These are phyloP conservation scores for Orgyia antiqua DNA, from an alignment of 2,888 invertebrate genomes.

Conservation along the genomic window DNA sequence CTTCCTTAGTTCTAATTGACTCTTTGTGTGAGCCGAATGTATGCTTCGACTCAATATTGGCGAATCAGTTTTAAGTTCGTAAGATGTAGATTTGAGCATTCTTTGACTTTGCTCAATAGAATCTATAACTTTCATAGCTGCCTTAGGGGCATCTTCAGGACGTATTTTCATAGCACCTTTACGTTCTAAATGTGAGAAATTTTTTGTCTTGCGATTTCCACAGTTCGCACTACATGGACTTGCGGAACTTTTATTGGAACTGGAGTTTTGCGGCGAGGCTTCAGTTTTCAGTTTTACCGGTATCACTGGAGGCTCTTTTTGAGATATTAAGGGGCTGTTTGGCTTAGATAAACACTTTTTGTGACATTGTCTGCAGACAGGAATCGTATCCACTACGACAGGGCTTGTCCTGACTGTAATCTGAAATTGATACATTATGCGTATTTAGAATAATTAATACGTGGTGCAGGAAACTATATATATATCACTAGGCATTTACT, in stretches of 20 bases:
- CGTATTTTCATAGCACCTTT: slow-evolving; percentile 70
- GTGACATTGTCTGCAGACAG: slow-evolving; percentile 87
- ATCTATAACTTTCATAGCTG: slow-evolving; percentile 67
- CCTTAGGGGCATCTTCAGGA: slow-evolving; percentile 68
- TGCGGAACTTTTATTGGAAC: slow-evolving; percentile 58
- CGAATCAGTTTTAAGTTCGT: slow-evolving; percentile 67
- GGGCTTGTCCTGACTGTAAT: slow-evolving; percentile 88
- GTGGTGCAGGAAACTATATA: too few relatives aligned
- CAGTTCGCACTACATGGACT: slow-evolving; percentile 65
- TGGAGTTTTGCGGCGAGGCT: slow-evolving; percentile 58
- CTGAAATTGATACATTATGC: slow-evolving; percentile 76
- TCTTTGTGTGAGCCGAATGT: slow-evolving; percentile 53
- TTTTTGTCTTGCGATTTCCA: slow-evolving; percentile 57
- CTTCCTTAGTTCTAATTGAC: slow-evolving; percentile 63
- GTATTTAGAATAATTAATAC: too few relatives aligned
- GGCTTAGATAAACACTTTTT: slow-evolving; percentile 84
- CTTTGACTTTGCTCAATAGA: slow-evolving; percentile 71
- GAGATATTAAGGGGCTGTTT: slow-evolving; percentile 69
- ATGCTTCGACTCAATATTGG: slow-evolving; percentile 55
- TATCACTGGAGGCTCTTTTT: slow-evolving; percentile 55
- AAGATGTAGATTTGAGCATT: slow-evolving; percentile 71
- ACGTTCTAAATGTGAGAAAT: slow-evolving; percentile 62
- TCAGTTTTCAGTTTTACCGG: slow-evolving; percentile 53
- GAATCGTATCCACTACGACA: slow-evolving; percentile 83
- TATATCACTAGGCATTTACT: too few relatives aligned